Percentiles rank a stretch among this genome's conserved stretches.
These are phyloP conservation scores for Caenorhabditis elegans DNA, from an alignment of 1,140 invertebrate species.

Conservation along the genomic window WBcel235 BX284606.5:7397501-7398000, in stretches of 20 bases:
- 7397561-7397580: too few species aligned
- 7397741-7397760: not conserved
- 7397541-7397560: too few species aligned
- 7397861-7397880: not conserved
- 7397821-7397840: not conserved
- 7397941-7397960: not conserved
- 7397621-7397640: too few species aligned
- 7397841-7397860: not conserved
- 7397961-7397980: not conserved
- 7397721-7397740: not conserved
- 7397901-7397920: not conserved
- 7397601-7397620: too few species aligned
- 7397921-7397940: too few species aligned
- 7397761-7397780: not conserved
- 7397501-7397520: too few species aligned
- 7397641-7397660: not conserved
- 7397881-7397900: not conserved
- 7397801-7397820: not conserved
- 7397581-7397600: too few species aligned
- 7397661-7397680: not conserved
- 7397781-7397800: not conserved
- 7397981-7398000: not conserved
- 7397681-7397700: not conserved
- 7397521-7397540: too few species aligned
- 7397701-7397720: not conserved